Conservation (phyloP, 2,888 invertebrate genomes). For the Polydrusus tereticollis region DNA sequence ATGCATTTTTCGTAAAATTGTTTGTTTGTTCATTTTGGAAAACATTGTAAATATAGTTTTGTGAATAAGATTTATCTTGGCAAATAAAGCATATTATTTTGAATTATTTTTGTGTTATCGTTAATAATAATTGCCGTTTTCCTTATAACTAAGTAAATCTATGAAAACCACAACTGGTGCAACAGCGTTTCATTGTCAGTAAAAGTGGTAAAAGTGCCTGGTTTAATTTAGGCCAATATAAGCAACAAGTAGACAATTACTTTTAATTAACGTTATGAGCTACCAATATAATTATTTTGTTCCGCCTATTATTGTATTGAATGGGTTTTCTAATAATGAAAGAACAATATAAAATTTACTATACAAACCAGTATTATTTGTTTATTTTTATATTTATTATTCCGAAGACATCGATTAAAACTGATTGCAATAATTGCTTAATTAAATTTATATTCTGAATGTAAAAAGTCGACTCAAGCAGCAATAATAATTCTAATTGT, state of each 20-base stretch:
- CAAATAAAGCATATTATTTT: no score
- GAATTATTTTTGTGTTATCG: no score
- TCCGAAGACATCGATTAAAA: not conserved
- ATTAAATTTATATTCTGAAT: no score
- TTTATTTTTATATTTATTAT: not conserved
- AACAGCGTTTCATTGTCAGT: slow-evolving; percentile 4
- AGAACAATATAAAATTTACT: not conserved
- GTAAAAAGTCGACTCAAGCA: no score
- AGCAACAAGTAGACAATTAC: not conserved
- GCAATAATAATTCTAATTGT: no score
- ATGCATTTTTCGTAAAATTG: no score
- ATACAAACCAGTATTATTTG: not conserved
- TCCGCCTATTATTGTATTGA: not conserved
- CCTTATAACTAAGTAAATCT: no score
- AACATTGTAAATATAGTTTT: no score
- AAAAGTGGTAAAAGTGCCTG: slow-evolving; percentile 20
- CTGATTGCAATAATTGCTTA: no score
- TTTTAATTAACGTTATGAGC: not conserved
- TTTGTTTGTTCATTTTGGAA: no score
- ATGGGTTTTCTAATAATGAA: not conserved
- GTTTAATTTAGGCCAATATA: slow-evolving; percentile 19
- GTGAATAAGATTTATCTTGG: no score
- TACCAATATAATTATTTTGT: not conserved
- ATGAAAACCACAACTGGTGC: not conserved
- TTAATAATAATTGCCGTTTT: no score